phyloP scores from a whole-genome alignment of 2,888 invertebrate genomes.

The Trichopria drosophilae region DNA sequence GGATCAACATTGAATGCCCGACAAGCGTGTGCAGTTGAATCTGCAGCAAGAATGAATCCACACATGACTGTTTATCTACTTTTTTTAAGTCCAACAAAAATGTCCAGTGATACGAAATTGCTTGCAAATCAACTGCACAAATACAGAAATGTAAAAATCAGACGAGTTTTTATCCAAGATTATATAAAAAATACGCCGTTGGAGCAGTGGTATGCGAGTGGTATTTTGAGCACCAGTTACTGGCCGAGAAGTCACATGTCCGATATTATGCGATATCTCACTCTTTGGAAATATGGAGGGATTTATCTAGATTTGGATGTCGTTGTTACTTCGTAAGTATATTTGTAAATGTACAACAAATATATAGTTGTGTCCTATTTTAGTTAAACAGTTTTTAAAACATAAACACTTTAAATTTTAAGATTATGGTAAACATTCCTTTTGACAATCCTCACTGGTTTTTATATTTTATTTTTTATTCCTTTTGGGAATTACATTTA shows the following conservation, averaged over 20 bases:
- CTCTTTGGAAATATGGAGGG: constrained; percentile 76
- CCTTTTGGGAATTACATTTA: too few species aligned
- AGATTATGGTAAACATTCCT: not conserved
- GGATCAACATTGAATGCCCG: constrained; percentile 60
- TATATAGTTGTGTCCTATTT: not conserved
- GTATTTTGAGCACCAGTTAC: constrained; percentile 60
- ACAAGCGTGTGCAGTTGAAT: constrained; percentile 72
- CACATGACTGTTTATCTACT: constrained; percentile 63
- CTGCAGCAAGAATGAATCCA: constrained; percentile 67
- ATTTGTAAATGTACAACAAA: not conserved
- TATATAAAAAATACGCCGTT: constrained; percentile 65
- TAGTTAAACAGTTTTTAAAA: not conserved
- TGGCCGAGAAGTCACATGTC: constrained; percentile 68
- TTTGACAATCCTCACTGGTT: too few species aligned
- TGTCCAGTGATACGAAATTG: constrained; percentile 45
- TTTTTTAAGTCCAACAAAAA: constrained; percentile 59
- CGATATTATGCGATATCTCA: constrained; percentile 68
- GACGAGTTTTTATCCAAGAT: constrained; percentile 60
- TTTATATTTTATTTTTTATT: too few species aligned
- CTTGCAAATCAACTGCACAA: constrained; percentile 54
- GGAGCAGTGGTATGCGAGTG: constrained; percentile 61
- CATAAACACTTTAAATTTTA: not conserved
- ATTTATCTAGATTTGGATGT: constrained; percentile 78
- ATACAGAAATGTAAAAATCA: constrained; percentile 62
- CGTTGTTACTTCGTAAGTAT: constrained; percentile 62